Conservation (phyloP, 2,888 invertebrate genomes). For the Cheilosia impressa region DNA sequence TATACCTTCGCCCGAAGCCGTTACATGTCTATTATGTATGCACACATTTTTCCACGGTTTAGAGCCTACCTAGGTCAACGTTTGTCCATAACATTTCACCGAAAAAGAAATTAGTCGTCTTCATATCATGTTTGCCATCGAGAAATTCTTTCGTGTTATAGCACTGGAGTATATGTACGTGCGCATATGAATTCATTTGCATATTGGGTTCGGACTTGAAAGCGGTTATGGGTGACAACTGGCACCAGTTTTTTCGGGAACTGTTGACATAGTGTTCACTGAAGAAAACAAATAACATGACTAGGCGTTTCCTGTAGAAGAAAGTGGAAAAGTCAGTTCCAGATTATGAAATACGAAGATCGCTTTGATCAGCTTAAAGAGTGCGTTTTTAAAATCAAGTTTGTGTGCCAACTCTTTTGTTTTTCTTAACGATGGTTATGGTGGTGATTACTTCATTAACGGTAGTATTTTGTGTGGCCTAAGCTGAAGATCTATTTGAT, state of each 20-base stretch:
- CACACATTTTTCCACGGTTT: not conserved
- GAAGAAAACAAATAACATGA: not conserved
- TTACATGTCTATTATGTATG: not conserved
- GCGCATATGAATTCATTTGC: conserved; percentile 10
- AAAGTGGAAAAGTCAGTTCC: conserved; percentile 25
- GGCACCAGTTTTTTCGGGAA: not conserved
- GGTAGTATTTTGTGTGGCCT: not conserved
- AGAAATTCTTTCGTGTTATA: conserved; percentile 36
- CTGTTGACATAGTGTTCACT: not conserved
- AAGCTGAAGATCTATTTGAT: not conserved
- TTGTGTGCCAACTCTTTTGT: conserved; percentile 51
- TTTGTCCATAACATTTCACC: too few relatives aligned
- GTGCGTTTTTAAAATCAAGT: conserved; percentile 28
- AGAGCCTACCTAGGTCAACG: too few relatives aligned
- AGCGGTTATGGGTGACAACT: not conserved
- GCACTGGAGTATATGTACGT: too few relatives aligned
- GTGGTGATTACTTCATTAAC: not conserved
- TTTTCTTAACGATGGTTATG: not conserved
- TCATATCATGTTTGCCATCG: not conserved
- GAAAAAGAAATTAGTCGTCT: conserved; percentile 9
- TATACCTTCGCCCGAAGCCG: not conserved
- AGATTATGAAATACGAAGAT: conserved; percentile 28
- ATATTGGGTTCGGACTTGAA: conserved; percentile 7
- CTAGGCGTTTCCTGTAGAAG: conserved; percentile 1
- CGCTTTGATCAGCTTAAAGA: conserved; percentile 15